Base-by-base conservation (phyloP, 2,888 invertebrate species). In the Smittia aterrima region DNA sequence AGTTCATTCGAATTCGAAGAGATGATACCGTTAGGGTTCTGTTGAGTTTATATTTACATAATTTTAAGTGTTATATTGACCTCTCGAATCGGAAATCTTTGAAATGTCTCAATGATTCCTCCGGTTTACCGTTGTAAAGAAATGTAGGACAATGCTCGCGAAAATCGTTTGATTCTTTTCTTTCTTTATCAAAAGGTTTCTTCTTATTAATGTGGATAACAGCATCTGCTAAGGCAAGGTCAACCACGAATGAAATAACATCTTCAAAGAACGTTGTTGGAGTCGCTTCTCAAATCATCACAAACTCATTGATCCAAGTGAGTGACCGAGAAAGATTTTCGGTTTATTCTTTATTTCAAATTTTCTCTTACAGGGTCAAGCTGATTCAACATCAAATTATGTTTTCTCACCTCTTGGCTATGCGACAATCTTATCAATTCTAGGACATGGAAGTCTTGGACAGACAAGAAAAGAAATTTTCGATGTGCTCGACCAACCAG, bases 331-430 rank as follows among this genome's bases (percentile, higher is more conserved):
- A 38, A 47, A 47, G 47, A 47, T 3, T 7, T 47, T 47, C 13
- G 3, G 3, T 47, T n/a, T 3, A 16, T 13, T n/a, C 4, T 47
- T 16, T 9, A 9, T 47, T 3, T n/a, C 6, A 16, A 16, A 47
- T 47, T 47, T 47, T 16, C 3, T 47, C n/a, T 47, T 67, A 11
- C 2, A 86, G 86, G 85, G 85, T 6, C 86, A 85, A 78, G 85
- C 85, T 1, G 85, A 85, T 27, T 85, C 85, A 77, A 80, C 83
- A 53, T 83, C 81, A 67, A 89, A 89, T 78, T 85, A 87, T 73
- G 89, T 88, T 1, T 87, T 88, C 76, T 88, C 89, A 0, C 89
- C 89, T 0, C 81, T 89, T 53, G 89, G 89, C 0, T 87, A 88
- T 76, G 86, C 88, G 0, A 84, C 86, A 0, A 87, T 89, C 71